Evolutionary conservation across 2,888 invertebrate species (phyloP), one percentile per base, ranked within the genome.

Genomic region (Copidosoma aretas): DNA sequence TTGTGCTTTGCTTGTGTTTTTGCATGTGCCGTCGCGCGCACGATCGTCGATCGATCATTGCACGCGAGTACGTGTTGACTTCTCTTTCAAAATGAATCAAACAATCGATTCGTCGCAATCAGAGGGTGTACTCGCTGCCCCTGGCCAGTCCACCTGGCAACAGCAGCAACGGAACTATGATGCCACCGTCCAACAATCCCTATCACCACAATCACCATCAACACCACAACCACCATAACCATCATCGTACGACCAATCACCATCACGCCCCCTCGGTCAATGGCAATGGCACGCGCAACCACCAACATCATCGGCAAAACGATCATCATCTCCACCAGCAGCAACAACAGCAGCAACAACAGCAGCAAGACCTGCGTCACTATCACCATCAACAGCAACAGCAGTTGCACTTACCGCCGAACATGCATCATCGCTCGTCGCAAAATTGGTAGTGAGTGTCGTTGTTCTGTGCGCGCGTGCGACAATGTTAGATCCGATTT

Each of bases 111-210:
- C 4, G 32, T 32, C 32, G 32, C 32, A 5, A 32, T 32, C 32
- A 85, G 85, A 83, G 84, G 81, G 84, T 85, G 79, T 85, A 85
- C 81, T 84, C 85, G 82, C 84, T 85, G 80, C 84, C 85, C 79
- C 79, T 84, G 82, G 83, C 79, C 77, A 78, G 80, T 73, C 76
- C 80, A 75, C 79, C 32, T 82, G 76, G 77, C 79, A 73, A 77
- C 79, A 76, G 25, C 60, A 15, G 75, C 75, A 77, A 51, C 32
- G 32, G 32, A 32, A 32, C 32, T 3, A 32, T 32, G 32, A 32
- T 32, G 32, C 8, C 32, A 8, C 4, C 4, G 4, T 32, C 59
- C 62, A 58, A 15, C 43, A 14, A 21, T 12, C 39, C 62, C n/a
- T 53, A 25, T 25, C 25, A n/a, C 32, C 51, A 17, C n/a, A 43